Base-by-base conservation (phyloP, 2,888 invertebrate genomes). In the Blastobasis lacticolella region DNA sequence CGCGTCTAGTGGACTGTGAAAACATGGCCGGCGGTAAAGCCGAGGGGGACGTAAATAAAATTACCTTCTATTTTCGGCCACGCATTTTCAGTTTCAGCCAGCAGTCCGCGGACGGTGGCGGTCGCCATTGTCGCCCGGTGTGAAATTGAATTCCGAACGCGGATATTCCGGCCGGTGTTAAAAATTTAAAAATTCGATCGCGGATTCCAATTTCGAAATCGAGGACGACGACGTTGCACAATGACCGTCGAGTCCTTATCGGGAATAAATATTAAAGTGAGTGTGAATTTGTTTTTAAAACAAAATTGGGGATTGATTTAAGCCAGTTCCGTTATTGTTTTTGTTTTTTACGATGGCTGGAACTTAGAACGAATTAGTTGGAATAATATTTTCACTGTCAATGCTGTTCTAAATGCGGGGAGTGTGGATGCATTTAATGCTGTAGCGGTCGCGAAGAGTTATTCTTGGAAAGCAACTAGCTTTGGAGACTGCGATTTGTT, bases 261-360 rank as follows among this genome's bases (percentile, higher is more conserved):
- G 44, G 87, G 88, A 44, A 77, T 86, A 53, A 84, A 82, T 69
- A 88, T 88, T 43, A 86, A 86, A 84, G 88, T 88, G 67, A 86
- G 87, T 77, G 42, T 1, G 56, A 38, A 10, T 38, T 46, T 46
- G 5, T 42, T 7, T 42, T 23, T 23, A 23, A 23, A 23, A 23
- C 23, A 23, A 23, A 23, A 23, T 23, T 23, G 23, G 1, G 1
- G 23, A 23, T 23, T 2, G 23, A 23, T 23, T 23, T 23, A 23
- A 23, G 23, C 23, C 23, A 23, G 23, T 23, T 3, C 3, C 3
- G 23, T 23, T 23, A 2, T 23, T 23, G 23, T 23, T 23, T 23
- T 23, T 3, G 1, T 23, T 23, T 23, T 23, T 23, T 23, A 23
- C 23, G 3, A 23, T 23, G 23, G 3, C 23, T 23, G 23, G 23